A percentile compares a stretch with the other conserved stretches of the same genome.
These are phyloP conservation scores for Misgurnus mizolepis DNA, from an alignment of 2,113 vertebrate genomes.

Conservation along the genomic window DNA sequence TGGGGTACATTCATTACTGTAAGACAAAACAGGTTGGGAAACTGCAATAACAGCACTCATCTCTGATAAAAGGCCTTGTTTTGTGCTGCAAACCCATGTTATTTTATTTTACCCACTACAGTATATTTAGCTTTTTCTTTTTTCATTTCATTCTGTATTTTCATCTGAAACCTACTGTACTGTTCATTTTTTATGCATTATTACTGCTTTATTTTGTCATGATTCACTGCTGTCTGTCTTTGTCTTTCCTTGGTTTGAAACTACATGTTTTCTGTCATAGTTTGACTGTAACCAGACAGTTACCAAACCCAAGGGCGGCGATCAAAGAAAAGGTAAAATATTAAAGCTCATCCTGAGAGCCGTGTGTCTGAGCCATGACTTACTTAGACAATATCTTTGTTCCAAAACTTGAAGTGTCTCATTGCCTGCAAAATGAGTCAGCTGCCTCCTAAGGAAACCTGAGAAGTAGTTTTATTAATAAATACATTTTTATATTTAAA, in stretches of 20 bases:
- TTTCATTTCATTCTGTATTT: background rate
- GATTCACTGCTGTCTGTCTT: constrained; percentile 51
- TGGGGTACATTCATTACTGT: too few species aligned
- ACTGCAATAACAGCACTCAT: constrained; percentile 58
- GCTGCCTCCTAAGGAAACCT: too few species aligned
- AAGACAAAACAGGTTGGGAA: too few species aligned
- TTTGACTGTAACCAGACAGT: constrained; percentile 77
- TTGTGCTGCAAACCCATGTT: background rate
- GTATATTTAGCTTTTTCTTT: background rate
- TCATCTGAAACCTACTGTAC: background rate
- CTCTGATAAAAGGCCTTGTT: constrained; percentile 50
- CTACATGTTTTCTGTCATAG: constrained; percentile 75
- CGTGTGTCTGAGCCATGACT: background rate
- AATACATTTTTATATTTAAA: too few species aligned
- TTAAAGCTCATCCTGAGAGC: constrained; percentile 16
- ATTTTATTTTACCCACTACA: constrained; percentile 26
- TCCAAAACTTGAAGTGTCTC: too few species aligned
- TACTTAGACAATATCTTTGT: background rate
- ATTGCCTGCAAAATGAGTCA: too few species aligned
- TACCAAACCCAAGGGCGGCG: constrained; percentile 70
- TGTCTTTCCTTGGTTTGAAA: constrained; percentile 61
- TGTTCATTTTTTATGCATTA: background rate
- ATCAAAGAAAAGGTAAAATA: constrained; percentile 75
- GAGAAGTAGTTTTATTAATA: too few species aligned
- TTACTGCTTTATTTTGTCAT: constrained; percentile 32